Base-by-base conservation (phyloP, 2,888 invertebrate genomes). In the Coleophora deauratella region DNA sequence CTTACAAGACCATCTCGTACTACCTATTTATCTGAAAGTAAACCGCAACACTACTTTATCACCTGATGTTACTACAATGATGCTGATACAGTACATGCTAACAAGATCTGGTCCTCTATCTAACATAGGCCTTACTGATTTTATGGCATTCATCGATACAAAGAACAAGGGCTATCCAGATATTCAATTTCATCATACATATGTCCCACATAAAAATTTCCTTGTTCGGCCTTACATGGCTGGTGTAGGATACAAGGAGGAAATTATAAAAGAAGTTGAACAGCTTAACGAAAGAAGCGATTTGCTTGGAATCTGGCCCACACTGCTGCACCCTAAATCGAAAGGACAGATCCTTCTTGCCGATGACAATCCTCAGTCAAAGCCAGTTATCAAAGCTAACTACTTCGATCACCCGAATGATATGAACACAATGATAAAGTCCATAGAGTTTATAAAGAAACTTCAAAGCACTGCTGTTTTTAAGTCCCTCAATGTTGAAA, bases 401-500 rank as follows among this genome's bases (percentile, higher is more conserved):
- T 91, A 91, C 60, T 72, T 92, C 10, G 58, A 76, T 1, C 75
- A 89, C n/a, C 67, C 76, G 4, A 70, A 85, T 14, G 91, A 91
- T 52, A 52, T 87, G 1, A 49, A 71, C 30, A 74, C 73, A 0
- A 52, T 88, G n/a, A 49, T 80, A 2, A 64, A 76, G 37, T 81
- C 73, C 0, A 62, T 87, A 35, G 55, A 72, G 37, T 74, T 74
- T 34, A 47, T 73, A 10, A 53, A 68, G 9, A 66, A 66, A 40
- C 52, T 88, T 9, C 56, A 76, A 27, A 41, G 68, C 9, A 87
- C 88, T 0, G 37, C 62, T 27, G 49, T 72, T 0, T 82, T 89
- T 45, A 59, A 61, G 44, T 52, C 61, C 3, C 49, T 73, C 15
- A 68, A 69, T 1, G 67, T 82, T 0, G 52, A 74, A 46, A 39